Evolutionary conservation across 2,797 vertebrate species (phyloP).

Genomic region (Scyliorhinus canicula): DNA sequence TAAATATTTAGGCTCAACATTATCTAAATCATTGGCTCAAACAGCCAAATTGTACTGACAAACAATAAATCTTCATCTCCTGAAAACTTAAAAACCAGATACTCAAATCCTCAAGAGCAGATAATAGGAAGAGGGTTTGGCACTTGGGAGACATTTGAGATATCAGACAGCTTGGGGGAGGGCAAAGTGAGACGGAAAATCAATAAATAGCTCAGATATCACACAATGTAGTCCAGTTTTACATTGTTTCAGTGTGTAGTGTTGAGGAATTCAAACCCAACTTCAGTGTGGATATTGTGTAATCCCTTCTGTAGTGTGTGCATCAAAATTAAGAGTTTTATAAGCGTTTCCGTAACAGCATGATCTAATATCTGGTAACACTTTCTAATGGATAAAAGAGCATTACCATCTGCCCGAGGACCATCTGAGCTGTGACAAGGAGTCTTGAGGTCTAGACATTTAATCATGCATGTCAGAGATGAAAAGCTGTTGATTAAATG

Average conservation of each 20-base stretch:
- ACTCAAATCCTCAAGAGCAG: conserved; percentile 3
- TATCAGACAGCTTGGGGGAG: not conserved
- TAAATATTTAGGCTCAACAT: not conserved
- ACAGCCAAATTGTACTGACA: not conserved
- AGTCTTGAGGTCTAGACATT: conserved; percentile 20
- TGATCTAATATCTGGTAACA: conserved; percentile 19
- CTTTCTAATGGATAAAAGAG: not conserved
- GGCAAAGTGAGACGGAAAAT: not conserved
- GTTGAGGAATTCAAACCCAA: not conserved
- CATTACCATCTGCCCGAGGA: not conserved
- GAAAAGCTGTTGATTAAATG: conserved; percentile 28
- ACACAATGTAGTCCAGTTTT: not conserved
- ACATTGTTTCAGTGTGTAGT: not conserved
- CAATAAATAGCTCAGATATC: conserved; percentile 10
- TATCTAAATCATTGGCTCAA: conserved; percentile 2
- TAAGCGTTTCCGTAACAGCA: not conserved
- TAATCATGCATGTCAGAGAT: not conserved
- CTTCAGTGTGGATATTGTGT: not conserved
- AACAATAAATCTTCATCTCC: conserved; percentile 3
- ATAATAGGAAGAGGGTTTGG: not conserved
- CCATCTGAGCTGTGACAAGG: not conserved
- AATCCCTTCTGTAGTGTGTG: not conserved
- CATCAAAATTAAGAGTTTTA: not conserved
- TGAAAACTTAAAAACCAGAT: not conserved
- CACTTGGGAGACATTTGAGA: not conserved